phyloP scores from a whole-genome alignment of 53 echinoderm and acorn worm genomes.

The Glandiceps talaboti region DNA sequence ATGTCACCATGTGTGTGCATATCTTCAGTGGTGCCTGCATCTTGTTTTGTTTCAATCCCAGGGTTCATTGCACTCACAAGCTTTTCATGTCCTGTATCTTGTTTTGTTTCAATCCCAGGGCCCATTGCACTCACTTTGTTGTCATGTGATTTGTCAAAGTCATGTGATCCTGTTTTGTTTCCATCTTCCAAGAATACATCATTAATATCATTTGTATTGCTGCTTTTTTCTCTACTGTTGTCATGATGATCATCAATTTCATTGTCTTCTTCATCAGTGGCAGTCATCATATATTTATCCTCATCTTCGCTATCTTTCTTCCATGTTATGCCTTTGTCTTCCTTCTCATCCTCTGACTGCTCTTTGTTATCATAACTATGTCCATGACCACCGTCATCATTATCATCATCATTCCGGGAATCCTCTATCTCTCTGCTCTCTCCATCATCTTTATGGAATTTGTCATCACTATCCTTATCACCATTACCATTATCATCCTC shows the following conservation, averaged over 20 bases:
- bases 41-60: too few relatives aligned
- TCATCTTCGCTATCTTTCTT: background rate
- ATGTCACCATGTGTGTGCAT: too few relatives aligned
- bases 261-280: background rate
- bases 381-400: background rate
- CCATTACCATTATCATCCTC: background rate
- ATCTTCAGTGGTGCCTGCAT: too few relatives aligned
- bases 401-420: background rate
- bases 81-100: too few relatives aligned
- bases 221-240: background rate
- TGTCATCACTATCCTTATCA: background rate
- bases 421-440: background rate
- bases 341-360: background rate
- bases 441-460: background rate
- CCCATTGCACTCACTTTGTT: too few relatives aligned
- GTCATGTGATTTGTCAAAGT: too few relatives aligned
- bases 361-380: background rate
- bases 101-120: too few relatives aligned
- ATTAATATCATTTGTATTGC: background rate
- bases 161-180: too few relatives aligned
- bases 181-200: too few relatives aligned
- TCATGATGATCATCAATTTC: slow-evolving; percentile 4
- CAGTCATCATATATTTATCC: background rate
- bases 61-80: too few relatives aligned
- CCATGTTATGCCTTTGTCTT: too few relatives aligned